Evolutionary conservation across 2,888 invertebrate species (phyloP).

Genomic region (Microchrysa polita): DNA sequence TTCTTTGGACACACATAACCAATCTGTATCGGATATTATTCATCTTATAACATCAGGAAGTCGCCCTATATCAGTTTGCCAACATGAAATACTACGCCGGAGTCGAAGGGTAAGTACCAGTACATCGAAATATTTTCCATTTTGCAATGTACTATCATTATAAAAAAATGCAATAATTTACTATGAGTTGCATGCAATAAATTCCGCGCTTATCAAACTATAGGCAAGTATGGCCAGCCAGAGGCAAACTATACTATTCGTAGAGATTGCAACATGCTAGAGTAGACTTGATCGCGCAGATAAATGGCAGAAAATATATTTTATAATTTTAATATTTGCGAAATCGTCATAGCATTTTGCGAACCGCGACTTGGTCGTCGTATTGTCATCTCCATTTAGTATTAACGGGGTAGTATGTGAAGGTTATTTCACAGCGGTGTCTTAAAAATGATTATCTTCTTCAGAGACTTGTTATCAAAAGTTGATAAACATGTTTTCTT

Average conservation of each 20-base stretch:
- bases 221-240: not conserved
- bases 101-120: constrained; percentile 58
- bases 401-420: not conserved
- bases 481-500: constrained; percentile 9
- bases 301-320: constrained; percentile 18
- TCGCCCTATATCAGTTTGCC: not conserved
- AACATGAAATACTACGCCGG: constrained; percentile 59
- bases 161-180: too few relatives aligned
- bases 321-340: constrained; percentile 25
- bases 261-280: too few relatives aligned
- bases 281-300: constrained; percentile 8
- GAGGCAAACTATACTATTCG: too few relatives aligned
- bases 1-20: too few relatives aligned
- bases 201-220: not conserved
- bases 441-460: too few relatives aligned
- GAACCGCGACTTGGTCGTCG: not conserved
- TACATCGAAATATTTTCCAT: not conserved
- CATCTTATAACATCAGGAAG: constrained; percentile 1
- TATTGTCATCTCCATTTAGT: not conserved
- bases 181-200: not conserved
- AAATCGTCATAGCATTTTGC: constrained; percentile 40
- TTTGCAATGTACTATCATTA: too few relatives aligned
- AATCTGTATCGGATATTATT: too few relatives aligned
- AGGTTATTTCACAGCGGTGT: not conserved
- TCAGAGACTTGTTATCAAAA: constrained; percentile 23